Evolutionary conservation across 2,888 invertebrate genomes (phyloP).

Genomic region (Rhamnusium bicolor): DNA sequence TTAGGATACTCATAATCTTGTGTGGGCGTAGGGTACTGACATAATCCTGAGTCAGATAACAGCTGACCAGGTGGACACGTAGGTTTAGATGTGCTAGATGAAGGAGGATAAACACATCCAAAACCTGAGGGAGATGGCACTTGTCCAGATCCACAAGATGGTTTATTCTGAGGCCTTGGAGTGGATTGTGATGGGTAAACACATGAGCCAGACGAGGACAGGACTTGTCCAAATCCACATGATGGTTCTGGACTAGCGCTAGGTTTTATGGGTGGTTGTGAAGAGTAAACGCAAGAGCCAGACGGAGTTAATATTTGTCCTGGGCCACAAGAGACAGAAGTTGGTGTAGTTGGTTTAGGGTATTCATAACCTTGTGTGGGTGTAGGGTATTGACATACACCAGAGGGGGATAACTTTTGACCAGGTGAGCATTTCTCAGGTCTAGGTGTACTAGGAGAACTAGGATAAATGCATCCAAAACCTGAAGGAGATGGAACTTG

Average conservation of each 20-base stretch:
- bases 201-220: background rate
- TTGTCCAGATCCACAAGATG: slow-evolving; percentile 37
- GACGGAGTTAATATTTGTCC: slow-evolving; percentile 38
- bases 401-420: slow-evolving; percentile 37
- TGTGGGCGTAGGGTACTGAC: background rate
- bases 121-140: slow-evolving; percentile 37
- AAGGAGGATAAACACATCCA: slow-evolving; percentile 46
- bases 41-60: background rate
- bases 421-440: slow-evolving; percentile 37
- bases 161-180: background rate
- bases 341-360: background rate
- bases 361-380: slow-evolving; percentile 28
- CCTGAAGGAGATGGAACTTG: slow-evolving; percentile 41
- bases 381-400: slow-evolving; percentile 36
- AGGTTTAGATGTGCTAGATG: background rate
- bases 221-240: slow-evolving; percentile 31
- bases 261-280: slow-evolving; percentile 11
- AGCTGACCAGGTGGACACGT: background rate
- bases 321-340: slow-evolving; percentile 18
- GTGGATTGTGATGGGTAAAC: background rate
- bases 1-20: slow-evolving; percentile 17
- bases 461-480: slow-evolving; percentile 44
- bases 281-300: slow-evolving; percentile 40
- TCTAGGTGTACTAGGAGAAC: slow-evolving; percentile 39
- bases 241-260: slow-evolving; percentile 29